Base-by-base conservation (phyloP, 2,888 invertebrate species). In the Leptothorax acervorum region DNA sequence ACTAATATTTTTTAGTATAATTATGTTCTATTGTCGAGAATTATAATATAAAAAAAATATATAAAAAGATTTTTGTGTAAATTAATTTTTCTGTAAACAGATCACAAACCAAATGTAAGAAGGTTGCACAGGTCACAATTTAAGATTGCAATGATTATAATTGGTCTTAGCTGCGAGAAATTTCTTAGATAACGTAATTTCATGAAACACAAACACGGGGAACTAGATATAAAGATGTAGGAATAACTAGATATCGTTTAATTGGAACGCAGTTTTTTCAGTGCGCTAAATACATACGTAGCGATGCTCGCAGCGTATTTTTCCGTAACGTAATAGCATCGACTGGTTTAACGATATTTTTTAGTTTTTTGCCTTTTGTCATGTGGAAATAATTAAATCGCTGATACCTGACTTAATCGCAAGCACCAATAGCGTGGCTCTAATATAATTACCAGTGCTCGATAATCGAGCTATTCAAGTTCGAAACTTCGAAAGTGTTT, bases 251-350 rank as follows among this genome's bases (percentile, higher is more conserved):
- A 76, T 57, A 85, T 70, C 65, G 85, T 85, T 70, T 89, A 90
- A 88, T 89, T 90, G 84, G 76, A 73, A 85, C 82, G 66, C 82
- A 82, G 65, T 88, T 88, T 85, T 83, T 85, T 83, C 79, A 84
- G 60, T 55, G 73, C 60, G 78, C 82, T 85, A 88, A 88, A 88
- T 88, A 62, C 57, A 2, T 70, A 70, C 60, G 39, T 55, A 15
- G 65, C 31, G 75, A 83, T 81, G 60, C 60, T 68, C 23, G 42
- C 23, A n/a, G 8, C 79, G 73, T 82, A 15, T 65, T 55, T 35
- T 31, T n/a, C 2, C 1, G 3, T 8, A 28, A n/a, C 31, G 11
- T 12, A 70, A 45, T 70, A 55, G 5, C 68, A 15, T 23, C 31
- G 12, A 73, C 9, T 35, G n/a, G 5, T 60, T 71, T 35, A 48